Base-by-base conservation (phyloP, 1,140 invertebrate genomes). In the Cherax destructor region DNA sequence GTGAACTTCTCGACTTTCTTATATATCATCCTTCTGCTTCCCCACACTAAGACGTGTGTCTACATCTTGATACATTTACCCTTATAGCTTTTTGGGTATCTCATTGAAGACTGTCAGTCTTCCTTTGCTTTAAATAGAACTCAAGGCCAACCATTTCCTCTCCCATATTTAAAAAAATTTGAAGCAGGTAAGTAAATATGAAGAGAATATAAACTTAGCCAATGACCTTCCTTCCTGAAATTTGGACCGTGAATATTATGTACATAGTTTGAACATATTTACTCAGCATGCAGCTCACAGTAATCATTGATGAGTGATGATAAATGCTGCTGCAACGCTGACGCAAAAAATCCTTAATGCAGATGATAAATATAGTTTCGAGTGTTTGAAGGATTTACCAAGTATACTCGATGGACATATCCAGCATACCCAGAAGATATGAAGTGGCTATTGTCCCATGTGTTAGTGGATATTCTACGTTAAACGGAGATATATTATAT, bases 21-120 rank as follows among this genome's bases (percentile, higher is more conserved):
- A 77, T 87, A 87, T 87, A 87, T 50, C 85, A 72, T 76, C 74
- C 52, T 87, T 78, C 74, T 74, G 50, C 52, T 87, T 76, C 85
- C 76, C 59, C 61, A 83, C 47, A 52, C 30, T 30, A 56, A 52
- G 56, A 47, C 6, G 47, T 65, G 61, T 65, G 18, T 13, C 69
- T 47, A 30, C 21, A 24, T 24, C 7, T 30, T 78, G 18, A 59
- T 41, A 24, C 24, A 30, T 56, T 87, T 78, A 16, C 24, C 24
- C 21, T 30, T 30, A 2, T 30, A n/a, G 3, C 24, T 6, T 24
- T 76, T 77, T 87, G 4, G 50, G 21, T 65, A 16, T 49, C 5
- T 52, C 49, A 52, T 7, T 87, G 52, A 30, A 56, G 10, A 77
- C 11, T 47, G 30, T 74, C 69, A 74, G 24, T 74, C 69, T 49